Base-by-base conservation (phyloP, 1,140 invertebrate species). In the Archivesica marissinica region DNA sequence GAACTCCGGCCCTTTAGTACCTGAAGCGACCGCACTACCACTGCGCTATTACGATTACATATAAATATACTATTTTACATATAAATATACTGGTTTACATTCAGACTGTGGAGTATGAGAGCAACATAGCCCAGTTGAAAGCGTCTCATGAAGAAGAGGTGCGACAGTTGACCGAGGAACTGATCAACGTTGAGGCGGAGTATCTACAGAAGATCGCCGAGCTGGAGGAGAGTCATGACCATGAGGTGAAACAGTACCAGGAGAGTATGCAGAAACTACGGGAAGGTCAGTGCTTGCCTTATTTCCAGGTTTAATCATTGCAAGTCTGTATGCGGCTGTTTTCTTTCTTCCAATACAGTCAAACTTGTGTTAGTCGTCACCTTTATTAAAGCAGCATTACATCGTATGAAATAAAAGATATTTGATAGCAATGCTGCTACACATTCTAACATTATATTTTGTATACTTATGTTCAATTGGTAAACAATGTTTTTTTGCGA, bases 61-160 rank as follows among this genome's bases (percentile, higher is more conserved):
- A n/a, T n/a, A 47, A 17, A 47, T 47, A n/a, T 30, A 38, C 4
- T 64, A 64, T 35, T 38, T 64, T 30, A 64, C n/a, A 9, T n/a
- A 9, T 13, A 59, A 23, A 30, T 6, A 9, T 54, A 9, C 17
- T 44, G 41, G 7, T 44, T 44, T 17, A 44, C 25, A 25, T 47
- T 23, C 47, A 81, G 78, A 44, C 54, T 81, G 61, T 25, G 3
- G 61, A 81, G 44, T 81, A 81, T 68, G 78, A 68, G 17, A 35
- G 47, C 6, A 54, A 9, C 3, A 81, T 70, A 20, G n/a, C 86
- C 76, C 82, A 87, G 52, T 35, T 89, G 54, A 82, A 77, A 30
- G 44, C 52, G 15, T 41, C 64, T 7, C 89, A 89, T 20, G 80
- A 85, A 28, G 84, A 88, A 25, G 82, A 88, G 44, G 9, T 90